Evolutionary conservation across 2,113 vertebrate species (phyloP), one percentile per base, ranked within the genome.

Genomic region (Plestiodon gilberti): DNA sequence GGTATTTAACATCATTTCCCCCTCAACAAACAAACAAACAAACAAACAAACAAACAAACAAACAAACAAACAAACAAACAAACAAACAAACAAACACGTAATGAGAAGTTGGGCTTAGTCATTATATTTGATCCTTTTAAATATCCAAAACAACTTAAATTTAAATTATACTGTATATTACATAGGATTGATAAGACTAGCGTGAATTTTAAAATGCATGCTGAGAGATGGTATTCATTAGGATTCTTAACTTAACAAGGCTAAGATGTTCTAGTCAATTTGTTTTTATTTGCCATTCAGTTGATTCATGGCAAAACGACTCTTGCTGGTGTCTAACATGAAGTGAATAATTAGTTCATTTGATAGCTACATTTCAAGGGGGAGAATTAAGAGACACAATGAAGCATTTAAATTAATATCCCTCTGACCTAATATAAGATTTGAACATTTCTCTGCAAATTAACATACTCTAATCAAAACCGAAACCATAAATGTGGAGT

Each of bases 231-330:
- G 28, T 25, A 62, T 70, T 48, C n/a, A 28, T 52, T 86, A 77
- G 92, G 91, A 83, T 23, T 76, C 43, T 86, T 30, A 57, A 88
- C 43, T 86, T 30, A 57, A 88, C 22, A 92, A 81, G 2, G 8
- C 11, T 61, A 86, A 73, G 57, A 78, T 48, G 43, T 89, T 93
- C 69, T 33, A 70, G 75, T 79, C 48, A 86, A 84, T 22, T 62
- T 52, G 55, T 48, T 90, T 69, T 83, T 75, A 40, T n/a, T 69
- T 85, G 90, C 82, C 48, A 77, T 65, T 75, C 43, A 84, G 89
- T 82, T 23, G 35, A 74, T 67, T 67, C 78, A 1, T 83, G 65
- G 83, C 35, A 87, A 73, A n/a, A 77, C 61, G 79, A 69, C 28
- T 55, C 69, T 43, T 81, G 13, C 48, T 71, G 22, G 79, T 18